These are phyloP conservation scores for Sphaerophoria rueppellii DNA, from an alignment of 2,888 invertebrate species.

Conservation along the genomic window DNA sequence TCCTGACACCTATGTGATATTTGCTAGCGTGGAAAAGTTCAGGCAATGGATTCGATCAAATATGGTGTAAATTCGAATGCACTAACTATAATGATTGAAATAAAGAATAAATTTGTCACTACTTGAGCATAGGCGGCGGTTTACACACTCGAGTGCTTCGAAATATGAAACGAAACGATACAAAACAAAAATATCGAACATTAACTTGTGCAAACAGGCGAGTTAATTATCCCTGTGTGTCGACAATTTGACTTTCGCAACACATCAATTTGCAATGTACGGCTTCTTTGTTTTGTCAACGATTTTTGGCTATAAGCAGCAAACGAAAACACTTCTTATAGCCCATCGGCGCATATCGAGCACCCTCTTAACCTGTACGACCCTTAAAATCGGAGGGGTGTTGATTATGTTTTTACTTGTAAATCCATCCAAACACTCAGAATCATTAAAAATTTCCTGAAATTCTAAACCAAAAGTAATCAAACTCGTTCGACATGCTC, in stretches of 20 bases:
- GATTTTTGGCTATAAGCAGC: constrained; percentile 15
- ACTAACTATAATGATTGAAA: no score
- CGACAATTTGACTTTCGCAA: constrained; percentile 48
- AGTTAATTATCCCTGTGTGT: constrained; percentile 61
- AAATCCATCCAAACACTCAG: constrained; percentile 40
- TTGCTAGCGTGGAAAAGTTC: no score
- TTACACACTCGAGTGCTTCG: not conserved
- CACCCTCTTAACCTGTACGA: constrained; percentile 39
- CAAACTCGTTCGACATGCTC: not conserved
- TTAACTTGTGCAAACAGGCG: constrained; percentile 32
- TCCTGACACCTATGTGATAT: no score
- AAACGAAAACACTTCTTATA: not conserved
- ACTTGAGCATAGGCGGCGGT: no score
- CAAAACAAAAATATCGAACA: constrained; percentile 11
- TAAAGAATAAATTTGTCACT: no score
- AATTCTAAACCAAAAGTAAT: constrained; percentile 23
- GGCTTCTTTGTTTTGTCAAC: constrained; percentile 52
- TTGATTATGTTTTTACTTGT: not conserved
- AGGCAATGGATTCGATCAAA: no score
- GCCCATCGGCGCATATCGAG: constrained; percentile 9
- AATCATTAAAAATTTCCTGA: constrained; percentile 61
- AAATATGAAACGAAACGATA: not conserved
- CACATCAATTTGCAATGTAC: constrained; percentile 13
- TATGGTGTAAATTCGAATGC: no score
- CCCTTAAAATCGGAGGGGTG: constrained; percentile 9